Evolutionary conservation across 2,888 invertebrate genomes (phyloP).

Genomic region (Xanthorhoe spadicearia): DNA sequence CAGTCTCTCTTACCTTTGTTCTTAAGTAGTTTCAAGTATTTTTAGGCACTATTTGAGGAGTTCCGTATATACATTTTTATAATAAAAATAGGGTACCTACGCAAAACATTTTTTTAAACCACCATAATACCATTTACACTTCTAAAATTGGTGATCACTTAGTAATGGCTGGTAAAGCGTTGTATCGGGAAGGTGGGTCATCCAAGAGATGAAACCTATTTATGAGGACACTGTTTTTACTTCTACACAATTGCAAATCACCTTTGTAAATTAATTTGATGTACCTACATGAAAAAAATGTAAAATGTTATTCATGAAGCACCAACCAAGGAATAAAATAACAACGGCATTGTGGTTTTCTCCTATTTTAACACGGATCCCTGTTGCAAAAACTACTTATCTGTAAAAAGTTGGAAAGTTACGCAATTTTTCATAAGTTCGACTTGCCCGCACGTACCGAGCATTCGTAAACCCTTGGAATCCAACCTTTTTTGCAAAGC

Average conservation of each 20-base stretch:
- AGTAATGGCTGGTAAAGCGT: too few relatives aligned
- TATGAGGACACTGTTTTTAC: too few relatives aligned
- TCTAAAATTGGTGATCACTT: too few relatives aligned
- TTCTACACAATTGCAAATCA: too few relatives aligned
- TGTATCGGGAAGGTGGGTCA: too few relatives aligned
- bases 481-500: slow-evolving; percentile 52
- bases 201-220: too few relatives aligned
- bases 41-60: slow-evolving; percentile 1
- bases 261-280: too few relatives aligned
- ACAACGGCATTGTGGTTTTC: background rate
- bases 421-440: slow-evolving; percentile 33
- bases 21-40: slow-evolving; percentile 11
- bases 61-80: background rate
- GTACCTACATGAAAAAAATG: too few relatives aligned
- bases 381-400: slow-evolving; percentile 19
- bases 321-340: background rate
- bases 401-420: slow-evolving; percentile 22
- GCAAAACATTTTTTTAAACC: too few relatives aligned
- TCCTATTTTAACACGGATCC: background rate
- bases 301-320: too few relatives aligned
- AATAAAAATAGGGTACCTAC: too few relatives aligned
- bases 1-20: slow-evolving; percentile 21
- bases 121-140: too few relatives aligned
- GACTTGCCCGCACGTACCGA: slow-evolving; percentile 53
- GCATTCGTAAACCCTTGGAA: slow-evolving; percentile 59